Percentiles rank a stretch among this genome's conserved stretches.
Evolutionary conservation across 2,797 vertebrate genomes (phyloP).

Genomic region (Jordanella pulchra): DNA sequence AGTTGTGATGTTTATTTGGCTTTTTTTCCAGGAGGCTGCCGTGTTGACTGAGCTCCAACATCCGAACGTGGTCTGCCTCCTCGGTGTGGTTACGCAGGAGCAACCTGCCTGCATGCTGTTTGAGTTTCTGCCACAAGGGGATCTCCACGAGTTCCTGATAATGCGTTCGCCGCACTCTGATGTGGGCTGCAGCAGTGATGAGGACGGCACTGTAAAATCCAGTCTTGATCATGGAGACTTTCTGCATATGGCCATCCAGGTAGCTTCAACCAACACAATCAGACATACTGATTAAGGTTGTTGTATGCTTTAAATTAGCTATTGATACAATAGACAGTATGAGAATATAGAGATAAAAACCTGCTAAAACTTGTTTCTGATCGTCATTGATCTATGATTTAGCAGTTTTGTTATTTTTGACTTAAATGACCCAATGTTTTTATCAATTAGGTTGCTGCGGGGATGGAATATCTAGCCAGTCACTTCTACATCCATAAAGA

Average conservation of each 20-base stretch:
- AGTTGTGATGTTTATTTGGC: not conserved
- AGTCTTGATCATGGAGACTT: conserved; percentile 96
- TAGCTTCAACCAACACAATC: conserved; percentile 7
- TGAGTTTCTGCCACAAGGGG: conserved; percentile 93
- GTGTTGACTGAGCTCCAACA: conserved; percentile 93
- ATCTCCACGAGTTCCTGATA: conserved; percentile 98
- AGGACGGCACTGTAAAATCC: conserved; percentile 95
- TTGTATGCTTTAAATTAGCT: not conserved
- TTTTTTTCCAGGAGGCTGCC: conserved; percentile 79
- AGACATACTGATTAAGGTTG: not conserved
- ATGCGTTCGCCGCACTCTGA: conserved; percentile 97
- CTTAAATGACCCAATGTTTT: not conserved
- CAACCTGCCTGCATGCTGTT: conserved; percentile 96
- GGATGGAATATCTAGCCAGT: conserved; percentile 95
- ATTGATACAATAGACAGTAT: not conserved
- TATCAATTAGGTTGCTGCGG: conserved; percentile 85
- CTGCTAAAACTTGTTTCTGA: not conserved
- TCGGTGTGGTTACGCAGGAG: conserved; percentile 95
- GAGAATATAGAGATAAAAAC: not conserved
- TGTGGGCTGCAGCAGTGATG: conserved; percentile 96
- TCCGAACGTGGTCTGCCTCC: conserved; percentile 91
- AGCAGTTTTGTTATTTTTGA: not conserved
- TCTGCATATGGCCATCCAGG: conserved; percentile 88
- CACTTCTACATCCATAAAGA: conserved; percentile 97
- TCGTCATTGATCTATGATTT: not conserved